Conservation (phyloP, 2,888 invertebrate species). For the Steinernema hermaphroditum region DNA sequence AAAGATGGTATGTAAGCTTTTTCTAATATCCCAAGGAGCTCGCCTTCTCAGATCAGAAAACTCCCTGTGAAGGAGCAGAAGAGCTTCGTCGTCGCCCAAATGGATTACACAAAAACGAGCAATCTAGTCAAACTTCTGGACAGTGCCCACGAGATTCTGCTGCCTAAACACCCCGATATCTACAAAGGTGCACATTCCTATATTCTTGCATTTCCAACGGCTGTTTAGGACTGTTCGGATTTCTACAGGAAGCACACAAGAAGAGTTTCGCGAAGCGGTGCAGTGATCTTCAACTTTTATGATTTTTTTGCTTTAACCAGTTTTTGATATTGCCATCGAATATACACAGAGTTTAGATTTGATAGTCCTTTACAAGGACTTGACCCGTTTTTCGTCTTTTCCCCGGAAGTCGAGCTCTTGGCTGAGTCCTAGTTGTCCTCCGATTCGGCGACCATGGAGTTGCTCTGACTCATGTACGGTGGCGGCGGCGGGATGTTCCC, state of each 20-base stretch:
- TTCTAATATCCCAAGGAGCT: neutral
- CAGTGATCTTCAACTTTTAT: neutral
- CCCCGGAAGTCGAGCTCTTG: no score
- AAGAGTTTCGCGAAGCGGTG: neutral
- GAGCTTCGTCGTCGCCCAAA: neutral
- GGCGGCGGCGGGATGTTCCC: conserved; percentile 35
- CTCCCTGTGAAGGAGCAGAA: neutral
- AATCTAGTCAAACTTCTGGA: neutral
- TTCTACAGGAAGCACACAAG: neutral
- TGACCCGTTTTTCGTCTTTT: conserved; percentile 10
- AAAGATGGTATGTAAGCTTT: neutral
- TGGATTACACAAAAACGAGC: neutral
- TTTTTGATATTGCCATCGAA: neutral
- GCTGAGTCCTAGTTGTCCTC: neutral
- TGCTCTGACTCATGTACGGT: conserved; percentile 33
- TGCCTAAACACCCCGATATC: neutral
- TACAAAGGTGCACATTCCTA: neutral
- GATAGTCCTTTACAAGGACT: neutral
- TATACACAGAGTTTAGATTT: no score
- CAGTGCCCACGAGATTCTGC: neutral
- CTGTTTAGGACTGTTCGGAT: neutral
- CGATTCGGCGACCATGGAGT: conserved; percentile 17
- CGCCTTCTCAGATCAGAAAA: neutral
- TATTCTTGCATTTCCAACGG: no score
- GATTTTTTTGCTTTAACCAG: neutral